Evolutionary conservation across 2,797 vertebrate genomes (phyloP).

Genomic region (Molossus alvarezi): DNA sequence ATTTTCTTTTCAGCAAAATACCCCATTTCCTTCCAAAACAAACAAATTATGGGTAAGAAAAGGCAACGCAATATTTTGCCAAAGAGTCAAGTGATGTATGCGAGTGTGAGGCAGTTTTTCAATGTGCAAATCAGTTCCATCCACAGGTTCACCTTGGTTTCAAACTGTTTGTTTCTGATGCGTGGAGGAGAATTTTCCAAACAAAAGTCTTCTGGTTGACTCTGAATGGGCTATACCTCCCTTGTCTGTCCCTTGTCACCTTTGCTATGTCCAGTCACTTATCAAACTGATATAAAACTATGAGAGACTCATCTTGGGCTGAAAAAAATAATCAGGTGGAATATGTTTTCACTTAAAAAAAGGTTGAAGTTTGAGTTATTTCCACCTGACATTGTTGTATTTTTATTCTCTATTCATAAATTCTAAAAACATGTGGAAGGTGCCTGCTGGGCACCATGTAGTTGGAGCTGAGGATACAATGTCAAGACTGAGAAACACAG

Average conservation of each 20-base stretch:
- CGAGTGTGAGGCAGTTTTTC: not conserved
- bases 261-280: not conserved
- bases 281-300: not conserved
- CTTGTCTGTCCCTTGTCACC: not conserved
- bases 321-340: not conserved
- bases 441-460: not conserved
- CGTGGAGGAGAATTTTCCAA: not conserved
- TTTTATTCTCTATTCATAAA: constrained; percentile 41
- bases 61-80: not conserved
- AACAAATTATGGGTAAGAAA: not conserved
- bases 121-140: constrained; percentile 6
- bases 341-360: not conserved
- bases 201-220: not conserved
- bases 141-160: not conserved
- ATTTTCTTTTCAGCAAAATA: not conserved
- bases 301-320: not conserved
- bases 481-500: not conserved
- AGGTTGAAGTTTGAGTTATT: not conserved
- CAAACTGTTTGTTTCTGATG: not conserved
- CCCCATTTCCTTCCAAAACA: not conserved
- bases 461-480: not conserved
- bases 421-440: not conserved
- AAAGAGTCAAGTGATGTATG: not conserved
- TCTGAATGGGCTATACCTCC: not conserved
- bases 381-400: not conserved